Base-by-base conservation (phyloP, 2,888 invertebrate species). In the Fragum sueziense region DNA sequence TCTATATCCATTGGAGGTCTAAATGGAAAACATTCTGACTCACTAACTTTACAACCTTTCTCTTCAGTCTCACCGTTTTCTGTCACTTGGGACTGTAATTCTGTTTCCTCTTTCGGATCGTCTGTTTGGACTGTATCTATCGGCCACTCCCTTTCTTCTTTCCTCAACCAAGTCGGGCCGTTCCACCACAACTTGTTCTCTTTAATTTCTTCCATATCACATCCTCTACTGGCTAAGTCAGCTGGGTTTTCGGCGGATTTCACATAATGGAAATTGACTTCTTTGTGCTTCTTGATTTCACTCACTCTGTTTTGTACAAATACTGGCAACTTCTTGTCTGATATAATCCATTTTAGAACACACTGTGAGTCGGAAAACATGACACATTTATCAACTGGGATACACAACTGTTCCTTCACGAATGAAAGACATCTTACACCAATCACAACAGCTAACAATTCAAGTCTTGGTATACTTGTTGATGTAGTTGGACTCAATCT, bases 361-460 rank as follows among this genome's bases (percentile, higher is more conserved):
- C 75, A 75, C 25, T 75, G 70, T 0, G 75, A 70, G 33, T 76
- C 70, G 17, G 52, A 70, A 9, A 20, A 65, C 25, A 76, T 14
- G 27, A 52, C 17, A 1, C 57, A 20, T 4, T 31, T n/a, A 17
- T 71, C 14, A 31, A 70, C n/a, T 22, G 54, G 54, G 2, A 57
- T 0, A 9, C 27, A 27, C 22, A 76, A 33, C 11, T 65, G 25
- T 17, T 17, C n/a, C 31, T 29, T 29, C 2, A 59, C 61, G 29
- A 69, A 69, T 2, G 0, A 59, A 6, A 70, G 3, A 61, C 74
- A 69, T 22, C 69, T 37, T 22, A 61, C 59, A 29, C 74, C 74
- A 11, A 74, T 74, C 2, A 74, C n/a, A 9, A 69, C 74, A 29
- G 74, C 74, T 41, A 74, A 22, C 33, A 69, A 33, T 47, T 74